phyloP scores from a whole-genome alignment of 2,888 invertebrate genomes.

The Stegophylla sp. region DNA sequence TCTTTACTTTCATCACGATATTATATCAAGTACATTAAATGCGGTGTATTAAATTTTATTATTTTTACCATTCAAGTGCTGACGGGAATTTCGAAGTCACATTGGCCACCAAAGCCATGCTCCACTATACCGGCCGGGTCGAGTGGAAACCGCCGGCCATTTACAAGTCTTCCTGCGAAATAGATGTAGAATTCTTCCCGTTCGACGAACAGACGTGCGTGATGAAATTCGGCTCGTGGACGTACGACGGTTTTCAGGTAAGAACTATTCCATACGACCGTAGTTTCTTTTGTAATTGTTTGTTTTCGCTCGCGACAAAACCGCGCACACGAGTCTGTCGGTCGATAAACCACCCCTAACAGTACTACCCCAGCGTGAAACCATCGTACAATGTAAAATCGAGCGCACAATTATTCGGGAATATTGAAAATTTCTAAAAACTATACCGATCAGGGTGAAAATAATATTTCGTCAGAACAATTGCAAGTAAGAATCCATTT shows the following conservation, averaged over 20 bases:
- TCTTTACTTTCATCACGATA: too few relatives aligned
- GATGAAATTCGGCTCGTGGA: constrained; percentile 87
- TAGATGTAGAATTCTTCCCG: constrained; percentile 85
- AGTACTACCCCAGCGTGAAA: too few relatives aligned
- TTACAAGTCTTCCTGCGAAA: constrained; percentile 88
- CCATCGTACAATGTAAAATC: too few relatives aligned
- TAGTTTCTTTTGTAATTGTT: not conserved
- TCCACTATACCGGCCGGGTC: constrained; percentile 81
- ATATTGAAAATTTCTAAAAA: too few relatives aligned
- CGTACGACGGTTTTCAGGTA: constrained; percentile 84
- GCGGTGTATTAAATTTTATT: constrained; percentile 28
- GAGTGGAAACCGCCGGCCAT: constrained; percentile 93
- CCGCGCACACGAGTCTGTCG: too few relatives aligned
- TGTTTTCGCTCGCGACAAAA: too few relatives aligned
- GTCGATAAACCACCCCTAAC: too few relatives aligned
- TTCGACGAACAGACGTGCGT: constrained; percentile 87
- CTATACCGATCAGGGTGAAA: too few relatives aligned
- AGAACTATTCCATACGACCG: constrained; percentile 60
- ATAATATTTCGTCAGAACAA: too few relatives aligned
- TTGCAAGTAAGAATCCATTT: too few relatives aligned
- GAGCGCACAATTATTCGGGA: too few relatives aligned
- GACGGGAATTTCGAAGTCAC: constrained; percentile 87
- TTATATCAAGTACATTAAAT: not conserved
- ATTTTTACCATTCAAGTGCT: too few relatives aligned
- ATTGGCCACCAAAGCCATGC: constrained; percentile 80